A percentile compares a stretch with the other conserved stretches of the same genome.
These are phyloP conservation scores for Plotosus lineatus DNA, from an alignment of 2,113 vertebrate genomes.

Conservation along the genomic window DNA sequence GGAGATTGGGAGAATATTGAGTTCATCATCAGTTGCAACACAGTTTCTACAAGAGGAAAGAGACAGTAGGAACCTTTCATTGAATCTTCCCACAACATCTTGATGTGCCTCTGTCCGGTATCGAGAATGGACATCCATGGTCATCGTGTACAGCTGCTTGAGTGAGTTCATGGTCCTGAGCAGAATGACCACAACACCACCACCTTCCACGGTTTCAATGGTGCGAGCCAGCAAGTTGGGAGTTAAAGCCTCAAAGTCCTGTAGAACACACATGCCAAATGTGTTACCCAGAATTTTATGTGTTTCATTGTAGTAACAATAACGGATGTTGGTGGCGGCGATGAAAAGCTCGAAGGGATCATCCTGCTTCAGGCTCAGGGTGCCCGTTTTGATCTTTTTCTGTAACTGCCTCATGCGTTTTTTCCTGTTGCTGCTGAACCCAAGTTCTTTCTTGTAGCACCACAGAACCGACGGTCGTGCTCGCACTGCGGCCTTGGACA, in stretches of 20 bases:
- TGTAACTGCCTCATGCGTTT: constrained; percentile 97
- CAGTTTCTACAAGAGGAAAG: constrained; percentile 92
- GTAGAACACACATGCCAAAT: constrained; percentile 89
- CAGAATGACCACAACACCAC: constrained; percentile 89
- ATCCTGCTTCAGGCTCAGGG: constrained; percentile 87
- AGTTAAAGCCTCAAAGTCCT: constrained; percentile 97
- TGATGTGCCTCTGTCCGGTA: constrained; percentile 96
- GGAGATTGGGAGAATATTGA: constrained; percentile 91
- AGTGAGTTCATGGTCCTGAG: constrained; percentile 92
- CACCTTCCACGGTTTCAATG: constrained; percentile 94
- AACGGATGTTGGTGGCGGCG: constrained; percentile 95
- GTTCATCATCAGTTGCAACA: constrained; percentile 92
- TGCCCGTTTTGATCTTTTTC: constrained; percentile 94
- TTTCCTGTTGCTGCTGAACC: constrained; percentile 96
- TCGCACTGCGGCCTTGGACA: constrained; percentile 91
- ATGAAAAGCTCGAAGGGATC: constrained; percentile 96
- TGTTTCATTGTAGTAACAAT: constrained; percentile 97
- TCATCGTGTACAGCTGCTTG: constrained; percentile 95
- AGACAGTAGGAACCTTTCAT: constrained; percentile 96
- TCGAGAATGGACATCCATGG: constrained; percentile 97
- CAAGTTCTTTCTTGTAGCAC: constrained; percentile 98
- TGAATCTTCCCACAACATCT: constrained; percentile 93
- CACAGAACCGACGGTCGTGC: constrained; percentile 92
- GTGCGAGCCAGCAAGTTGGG: constrained; percentile 94
- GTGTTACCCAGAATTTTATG: constrained; percentile 98